phyloP scores from a whole-genome alignment of 2,113 vertebrate species.

The Calcarius ornatus region DNA sequence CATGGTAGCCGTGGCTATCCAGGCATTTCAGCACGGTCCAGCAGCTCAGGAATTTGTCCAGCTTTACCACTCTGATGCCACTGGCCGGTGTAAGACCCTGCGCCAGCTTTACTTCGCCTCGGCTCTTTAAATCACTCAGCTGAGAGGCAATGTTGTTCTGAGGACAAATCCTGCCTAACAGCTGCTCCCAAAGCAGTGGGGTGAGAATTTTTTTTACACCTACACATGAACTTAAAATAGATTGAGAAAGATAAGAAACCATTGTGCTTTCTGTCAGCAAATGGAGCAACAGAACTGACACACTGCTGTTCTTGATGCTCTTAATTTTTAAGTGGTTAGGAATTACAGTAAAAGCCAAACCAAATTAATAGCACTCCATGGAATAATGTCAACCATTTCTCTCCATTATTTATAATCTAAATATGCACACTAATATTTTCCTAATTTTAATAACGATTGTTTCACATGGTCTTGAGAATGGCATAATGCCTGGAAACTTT shows the following conservation, averaged over 20 bases:
- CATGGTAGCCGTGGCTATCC: neutral
- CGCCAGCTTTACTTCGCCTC: neutral
- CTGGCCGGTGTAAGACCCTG: neutral
- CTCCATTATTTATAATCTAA: constrained; percentile 60
- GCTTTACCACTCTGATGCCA: neutral
- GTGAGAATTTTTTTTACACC: constrained; percentile 46
- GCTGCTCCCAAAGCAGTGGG: constrained; percentile 24
- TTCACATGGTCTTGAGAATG: constrained; percentile 65
- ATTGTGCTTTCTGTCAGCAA: constrained; percentile 38
- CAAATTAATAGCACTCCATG: constrained; percentile 41
- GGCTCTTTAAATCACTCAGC: neutral
- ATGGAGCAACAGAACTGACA: neutral
- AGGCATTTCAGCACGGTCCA: neutral
- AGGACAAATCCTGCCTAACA: neutral
- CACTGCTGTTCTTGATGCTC: neutral
- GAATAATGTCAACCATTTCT: constrained; percentile 36
- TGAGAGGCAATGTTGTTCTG: neutral
- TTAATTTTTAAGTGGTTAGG: constrained; percentile 5
- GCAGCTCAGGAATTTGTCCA: neutral
- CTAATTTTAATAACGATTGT: constrained; percentile 73
- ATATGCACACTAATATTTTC: constrained; percentile 73
- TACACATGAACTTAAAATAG: constrained; percentile 54
- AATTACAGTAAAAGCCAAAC: constrained; percentile 31
- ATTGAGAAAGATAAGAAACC: constrained; percentile 56
- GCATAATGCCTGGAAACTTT: constrained; percentile 77